Conservation (phyloP, 2,113 vertebrate species). For the Petrocephalus zakoni region DNA sequence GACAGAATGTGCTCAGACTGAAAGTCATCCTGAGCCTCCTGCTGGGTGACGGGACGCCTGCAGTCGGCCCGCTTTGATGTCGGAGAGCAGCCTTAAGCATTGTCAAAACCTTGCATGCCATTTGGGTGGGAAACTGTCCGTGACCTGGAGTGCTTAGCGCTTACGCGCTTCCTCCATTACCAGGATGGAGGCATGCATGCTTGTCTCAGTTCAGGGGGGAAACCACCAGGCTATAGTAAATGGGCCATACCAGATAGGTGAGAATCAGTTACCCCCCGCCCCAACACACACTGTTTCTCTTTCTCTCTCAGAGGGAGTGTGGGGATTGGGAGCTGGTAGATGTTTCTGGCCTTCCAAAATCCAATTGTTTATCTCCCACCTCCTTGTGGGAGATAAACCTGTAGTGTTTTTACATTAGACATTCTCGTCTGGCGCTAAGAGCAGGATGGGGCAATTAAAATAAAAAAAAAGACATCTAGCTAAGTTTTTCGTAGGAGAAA, state of each 20-base stretch:
- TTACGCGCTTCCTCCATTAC: not conserved
- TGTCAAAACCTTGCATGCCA: not conserved
- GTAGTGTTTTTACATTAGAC: not conserved
- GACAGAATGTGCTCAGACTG: not conserved
- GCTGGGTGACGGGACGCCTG: not conserved
- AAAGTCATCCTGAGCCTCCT: not conserved
- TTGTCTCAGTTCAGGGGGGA: not conserved
- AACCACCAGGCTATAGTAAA: not conserved
- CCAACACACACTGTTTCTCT: not conserved
- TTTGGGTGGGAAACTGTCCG: slow-evolving; percentile 10
- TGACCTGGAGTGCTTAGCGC: not conserved
- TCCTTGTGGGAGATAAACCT: too few relatives aligned
- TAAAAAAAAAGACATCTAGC: not conserved
- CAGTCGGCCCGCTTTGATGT: not conserved
- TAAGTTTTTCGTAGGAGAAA: not conserved
- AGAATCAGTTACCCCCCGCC: not conserved
- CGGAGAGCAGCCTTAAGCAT: slow-evolving; percentile 13
- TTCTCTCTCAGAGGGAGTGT: not conserved
- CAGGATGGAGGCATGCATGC: not conserved
- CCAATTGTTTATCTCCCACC: not conserved
- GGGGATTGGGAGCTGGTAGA: not conserved
- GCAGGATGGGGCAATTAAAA: not conserved
- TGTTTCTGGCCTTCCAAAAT: not conserved
- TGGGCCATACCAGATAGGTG: not conserved
- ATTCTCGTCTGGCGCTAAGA: not conserved